phyloP scores from a whole-genome alignment of 2,797 vertebrate genomes.

The Alcedo quadribrachys region DNA sequence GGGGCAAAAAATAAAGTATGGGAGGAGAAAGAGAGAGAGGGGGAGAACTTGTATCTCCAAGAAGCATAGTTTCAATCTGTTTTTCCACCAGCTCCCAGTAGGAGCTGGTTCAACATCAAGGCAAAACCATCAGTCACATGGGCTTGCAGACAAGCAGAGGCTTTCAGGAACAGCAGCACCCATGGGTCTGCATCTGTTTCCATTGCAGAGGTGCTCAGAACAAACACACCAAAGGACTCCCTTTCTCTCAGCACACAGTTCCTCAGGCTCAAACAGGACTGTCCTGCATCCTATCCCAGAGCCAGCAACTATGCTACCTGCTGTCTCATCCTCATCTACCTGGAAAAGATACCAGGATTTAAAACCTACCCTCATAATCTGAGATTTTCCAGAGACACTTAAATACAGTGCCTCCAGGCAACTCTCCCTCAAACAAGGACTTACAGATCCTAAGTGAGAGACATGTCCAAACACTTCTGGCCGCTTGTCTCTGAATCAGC shows the following conservation, averaged over 20 bases:
- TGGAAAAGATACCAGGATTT: neutral
- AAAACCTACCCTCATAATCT: neutral
- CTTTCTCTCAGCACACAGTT: neutral
- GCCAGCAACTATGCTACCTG: neutral
- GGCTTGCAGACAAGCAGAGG: neutral
- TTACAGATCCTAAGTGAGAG: constrained; percentile 35
- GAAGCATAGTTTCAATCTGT: neutral
- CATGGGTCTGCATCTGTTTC: neutral
- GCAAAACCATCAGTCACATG: neutral
- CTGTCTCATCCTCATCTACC: neutral
- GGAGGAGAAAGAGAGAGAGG: neutral
- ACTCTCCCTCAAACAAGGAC: constrained; percentile 49
- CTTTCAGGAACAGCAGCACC: constrained; percentile 36
- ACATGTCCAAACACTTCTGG: constrained; percentile 69
- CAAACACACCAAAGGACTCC: neutral
- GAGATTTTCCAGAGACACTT: constrained; percentile 6
- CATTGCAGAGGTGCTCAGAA: neutral
- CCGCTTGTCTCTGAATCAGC: constrained; percentile 45
- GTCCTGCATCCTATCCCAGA: neutral
- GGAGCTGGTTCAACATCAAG: neutral
- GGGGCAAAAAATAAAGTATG: neutral
- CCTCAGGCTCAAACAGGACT: neutral
- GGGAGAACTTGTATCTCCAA: neutral
- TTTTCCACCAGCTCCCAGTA: neutral
- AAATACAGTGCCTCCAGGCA: constrained; percentile 23